phyloP scores from a whole-genome alignment of 1,140 invertebrate genomes.

The Battus philenor region DNA sequence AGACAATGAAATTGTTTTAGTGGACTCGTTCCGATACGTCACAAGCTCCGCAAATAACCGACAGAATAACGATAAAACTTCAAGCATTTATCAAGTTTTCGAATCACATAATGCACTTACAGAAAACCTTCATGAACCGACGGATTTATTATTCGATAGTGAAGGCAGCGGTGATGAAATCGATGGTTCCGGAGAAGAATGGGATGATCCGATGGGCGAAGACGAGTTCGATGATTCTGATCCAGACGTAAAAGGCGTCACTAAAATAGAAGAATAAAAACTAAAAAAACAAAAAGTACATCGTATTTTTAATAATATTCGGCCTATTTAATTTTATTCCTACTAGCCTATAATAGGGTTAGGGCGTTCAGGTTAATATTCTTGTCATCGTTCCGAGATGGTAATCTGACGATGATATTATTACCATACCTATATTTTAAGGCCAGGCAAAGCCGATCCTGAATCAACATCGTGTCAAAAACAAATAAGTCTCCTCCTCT shows the following conservation, averaged over 20 bases:
- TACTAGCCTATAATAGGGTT: no score
- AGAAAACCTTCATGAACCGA: not conserved
- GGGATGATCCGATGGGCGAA: not conserved
- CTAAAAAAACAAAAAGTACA: not conserved
- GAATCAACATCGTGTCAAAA: no score
- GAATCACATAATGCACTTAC: not conserved
- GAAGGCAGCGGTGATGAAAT: constrained; percentile 8
- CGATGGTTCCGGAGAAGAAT: constrained; percentile 12
- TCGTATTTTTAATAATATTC: no score
- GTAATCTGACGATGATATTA: no score
- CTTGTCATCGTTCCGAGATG: no score
- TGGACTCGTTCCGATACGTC: constrained; percentile 22
- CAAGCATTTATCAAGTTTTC: not conserved
- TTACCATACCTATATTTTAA: no score
- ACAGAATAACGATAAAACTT: not conserved
- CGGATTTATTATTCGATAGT: constrained; percentile 3
- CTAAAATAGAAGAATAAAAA: constrained; percentile 11
- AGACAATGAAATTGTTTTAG: constrained; percentile 20
- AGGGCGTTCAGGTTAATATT: no score
- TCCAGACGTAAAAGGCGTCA: constrained; percentile 9
- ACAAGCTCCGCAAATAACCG: not conserved
- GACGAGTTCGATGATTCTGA: constrained; percentile 1
- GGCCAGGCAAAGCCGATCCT: no score
- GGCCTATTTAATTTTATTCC: no score
- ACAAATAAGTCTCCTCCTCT: no score